Percentiles rank a stretch among this genome's conserved stretches.
phyloP scores from a whole-genome alignment of 2,888 invertebrate species.

The Phengaris arion region DNA sequence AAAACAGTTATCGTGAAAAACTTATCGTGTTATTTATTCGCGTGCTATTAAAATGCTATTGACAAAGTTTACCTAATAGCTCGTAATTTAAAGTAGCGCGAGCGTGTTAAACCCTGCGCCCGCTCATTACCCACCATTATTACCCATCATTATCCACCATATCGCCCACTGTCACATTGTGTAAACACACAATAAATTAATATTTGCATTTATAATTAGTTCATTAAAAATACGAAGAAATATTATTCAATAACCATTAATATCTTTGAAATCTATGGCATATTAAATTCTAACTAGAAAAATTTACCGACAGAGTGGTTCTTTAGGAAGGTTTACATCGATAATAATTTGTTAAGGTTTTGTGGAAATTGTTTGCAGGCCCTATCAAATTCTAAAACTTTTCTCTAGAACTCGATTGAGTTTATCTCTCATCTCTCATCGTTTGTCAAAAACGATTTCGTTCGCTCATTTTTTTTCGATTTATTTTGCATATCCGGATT shows the following conservation, averaged over 20 bases:
- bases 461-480: too few relatives aligned
- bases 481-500: too few relatives aligned
- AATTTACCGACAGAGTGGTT: too few relatives aligned
- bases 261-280: neutral
- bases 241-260: neutral
- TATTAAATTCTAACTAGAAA: too few relatives aligned
- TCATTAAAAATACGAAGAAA: neutral
- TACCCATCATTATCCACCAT: constrained; percentile 15
- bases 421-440: too few relatives aligned
- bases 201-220: neutral
- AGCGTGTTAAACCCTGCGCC: neutral
- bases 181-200: neutral
- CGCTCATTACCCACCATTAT: constrained; percentile 2
- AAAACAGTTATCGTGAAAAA: neutral
- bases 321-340: too few relatives aligned
- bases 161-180: constrained; percentile 11
- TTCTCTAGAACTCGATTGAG: too few relatives aligned
- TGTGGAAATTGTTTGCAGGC: too few relatives aligned
- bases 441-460: too few relatives aligned
- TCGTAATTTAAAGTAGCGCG: constrained; percentile 26
- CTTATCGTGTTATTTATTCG: constrained; percentile 21
- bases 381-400: too few relatives aligned
- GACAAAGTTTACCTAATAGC: constrained; percentile 27
- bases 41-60: constrained; percentile 26
- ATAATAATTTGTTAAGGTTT: too few relatives aligned